Evolutionary conservation across 2,888 invertebrate species (phyloP).

Genomic region (Frankliniella fusca): DNA sequence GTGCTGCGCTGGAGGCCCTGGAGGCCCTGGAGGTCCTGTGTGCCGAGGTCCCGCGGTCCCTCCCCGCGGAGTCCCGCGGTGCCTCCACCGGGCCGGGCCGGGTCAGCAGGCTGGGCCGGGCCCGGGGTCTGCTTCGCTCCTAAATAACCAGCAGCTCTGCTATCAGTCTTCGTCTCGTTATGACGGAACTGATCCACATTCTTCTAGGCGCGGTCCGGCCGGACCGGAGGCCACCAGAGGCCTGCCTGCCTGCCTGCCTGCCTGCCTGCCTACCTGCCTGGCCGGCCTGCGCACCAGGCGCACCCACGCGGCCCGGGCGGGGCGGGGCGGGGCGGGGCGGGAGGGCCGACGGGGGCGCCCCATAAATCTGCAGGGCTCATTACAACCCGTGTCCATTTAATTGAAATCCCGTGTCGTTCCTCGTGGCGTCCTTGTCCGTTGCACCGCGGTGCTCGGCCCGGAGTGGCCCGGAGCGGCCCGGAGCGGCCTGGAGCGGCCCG

Average conservation of each 20-base stretch:
- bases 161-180: slow-evolving; percentile 2
- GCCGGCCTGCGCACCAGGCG: too few relatives aligned
- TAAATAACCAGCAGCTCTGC: neutral
- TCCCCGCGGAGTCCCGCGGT: neutral
- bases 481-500: neutral
- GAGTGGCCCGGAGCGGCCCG: neutral
- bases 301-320: too few relatives aligned
- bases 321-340: too few relatives aligned
- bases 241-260: too few relatives aligned
- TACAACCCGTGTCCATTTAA: slow-evolving; percentile 21
- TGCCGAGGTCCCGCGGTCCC: neutral
- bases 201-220: too few relatives aligned
- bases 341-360: neutral
- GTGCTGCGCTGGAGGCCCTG: too few relatives aligned
- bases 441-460: neutral
- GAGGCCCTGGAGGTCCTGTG: too few relatives aligned
- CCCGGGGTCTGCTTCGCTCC: too few relatives aligned
- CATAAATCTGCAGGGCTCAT: slow-evolving; percentile 18
- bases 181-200: too few relatives aligned
- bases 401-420: slow-evolving; percentile 15
- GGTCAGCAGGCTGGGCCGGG: neutral
- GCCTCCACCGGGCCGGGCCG: neutral
- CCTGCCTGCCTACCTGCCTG: too few relatives aligned
- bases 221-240: too few relatives aligned
- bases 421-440: neutral